Percentiles rank a stretch among this genome's conserved stretches.
phyloP scores from a whole-genome alignment of 2,888 invertebrate species.

The Nematopogon swammerdamellus region DNA sequence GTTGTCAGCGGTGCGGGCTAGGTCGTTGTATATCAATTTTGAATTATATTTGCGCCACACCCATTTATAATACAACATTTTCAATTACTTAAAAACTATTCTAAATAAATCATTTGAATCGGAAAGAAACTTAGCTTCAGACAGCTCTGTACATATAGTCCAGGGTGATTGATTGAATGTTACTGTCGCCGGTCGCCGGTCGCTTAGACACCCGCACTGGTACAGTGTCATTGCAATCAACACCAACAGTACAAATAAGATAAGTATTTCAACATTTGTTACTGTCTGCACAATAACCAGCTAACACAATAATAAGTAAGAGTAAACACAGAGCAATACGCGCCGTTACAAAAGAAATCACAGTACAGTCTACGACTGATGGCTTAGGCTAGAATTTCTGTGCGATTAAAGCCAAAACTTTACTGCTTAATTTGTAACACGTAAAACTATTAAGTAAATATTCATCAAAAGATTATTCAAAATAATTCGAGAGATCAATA shows the following conservation, averaged over 20 bases:
- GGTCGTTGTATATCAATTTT: not conserved
- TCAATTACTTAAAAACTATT: not conserved
- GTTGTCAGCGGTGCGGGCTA: not conserved
- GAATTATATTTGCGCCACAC: not conserved
- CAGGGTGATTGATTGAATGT: too few relatives aligned
- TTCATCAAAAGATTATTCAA: constrained; percentile 53
- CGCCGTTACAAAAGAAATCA: not conserved
- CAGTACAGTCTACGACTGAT: not conserved
- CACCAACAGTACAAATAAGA: too few relatives aligned
- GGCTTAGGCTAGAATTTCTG: not conserved
- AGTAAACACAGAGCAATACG: too few relatives aligned
- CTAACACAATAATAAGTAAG: too few relatives aligned
- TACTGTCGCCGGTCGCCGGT: too few relatives aligned
- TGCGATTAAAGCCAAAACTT: constrained; percentile 1
- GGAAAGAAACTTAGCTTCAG: too few relatives aligned
- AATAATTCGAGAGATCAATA: constrained; percentile 44
- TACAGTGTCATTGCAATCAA: too few relatives aligned
- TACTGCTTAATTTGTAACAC: constrained; percentile 14
- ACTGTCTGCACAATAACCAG: too few relatives aligned
- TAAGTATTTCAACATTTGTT: too few relatives aligned
- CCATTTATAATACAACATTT: not conserved
- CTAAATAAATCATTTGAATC: too few relatives aligned
- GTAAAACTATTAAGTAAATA: constrained; percentile 53
- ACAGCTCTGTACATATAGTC: too few relatives aligned
- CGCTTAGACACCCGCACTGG: too few relatives aligned